These are phyloP conservation scores for Nyctibius grandis DNA, from an alignment of 2,797 vertebrate species.

Conservation along the genomic window DNA sequence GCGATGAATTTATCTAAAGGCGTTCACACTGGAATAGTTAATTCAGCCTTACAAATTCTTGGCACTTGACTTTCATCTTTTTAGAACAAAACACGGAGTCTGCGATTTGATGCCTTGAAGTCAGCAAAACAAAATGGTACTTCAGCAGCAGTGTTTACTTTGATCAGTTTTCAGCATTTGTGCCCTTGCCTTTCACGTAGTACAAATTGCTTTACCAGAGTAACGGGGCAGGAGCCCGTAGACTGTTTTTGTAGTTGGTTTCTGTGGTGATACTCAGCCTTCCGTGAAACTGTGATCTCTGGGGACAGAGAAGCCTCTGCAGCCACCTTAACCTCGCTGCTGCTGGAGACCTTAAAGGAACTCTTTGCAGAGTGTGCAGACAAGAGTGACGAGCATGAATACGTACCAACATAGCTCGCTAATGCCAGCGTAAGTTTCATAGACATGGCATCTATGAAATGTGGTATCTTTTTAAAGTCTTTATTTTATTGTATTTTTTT, in stretches of 20 bases:
- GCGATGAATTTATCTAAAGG: conserved; percentile 49
- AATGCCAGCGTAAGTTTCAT: neutral
- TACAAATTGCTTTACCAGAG: conserved; percentile 81
- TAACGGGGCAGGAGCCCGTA: conserved; percentile 42
- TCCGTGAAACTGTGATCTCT: conserved; percentile 69
- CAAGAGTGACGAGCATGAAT: neutral
- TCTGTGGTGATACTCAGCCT: conserved; percentile 75
- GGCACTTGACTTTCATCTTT: conserved; percentile 58
- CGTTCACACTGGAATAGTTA: conserved; percentile 49
- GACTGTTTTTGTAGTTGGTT: conserved; percentile 82
- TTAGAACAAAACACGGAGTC: conserved; percentile 59
- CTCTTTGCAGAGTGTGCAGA: neutral
- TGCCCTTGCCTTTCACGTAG: conserved; percentile 69
- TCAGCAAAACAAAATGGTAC: conserved; percentile 65
- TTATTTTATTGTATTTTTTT: neutral
- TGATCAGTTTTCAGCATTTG: conserved; percentile 76
- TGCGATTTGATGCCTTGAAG: conserved; percentile 64
- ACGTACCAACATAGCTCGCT: neutral
- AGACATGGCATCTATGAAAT: fast-evolving
- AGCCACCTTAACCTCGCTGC: conserved; percentile 61
- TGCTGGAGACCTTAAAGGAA: conserved; percentile 50
- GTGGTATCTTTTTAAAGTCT: neutral
- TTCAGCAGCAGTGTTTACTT: conserved; percentile 70
- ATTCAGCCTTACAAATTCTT: conserved; percentile 63
- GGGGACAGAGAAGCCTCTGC: conserved; percentile 67